phyloP scores from a whole-genome alignment of 2,113 vertebrate genomes.

The Heptranchias perlo region DNA sequence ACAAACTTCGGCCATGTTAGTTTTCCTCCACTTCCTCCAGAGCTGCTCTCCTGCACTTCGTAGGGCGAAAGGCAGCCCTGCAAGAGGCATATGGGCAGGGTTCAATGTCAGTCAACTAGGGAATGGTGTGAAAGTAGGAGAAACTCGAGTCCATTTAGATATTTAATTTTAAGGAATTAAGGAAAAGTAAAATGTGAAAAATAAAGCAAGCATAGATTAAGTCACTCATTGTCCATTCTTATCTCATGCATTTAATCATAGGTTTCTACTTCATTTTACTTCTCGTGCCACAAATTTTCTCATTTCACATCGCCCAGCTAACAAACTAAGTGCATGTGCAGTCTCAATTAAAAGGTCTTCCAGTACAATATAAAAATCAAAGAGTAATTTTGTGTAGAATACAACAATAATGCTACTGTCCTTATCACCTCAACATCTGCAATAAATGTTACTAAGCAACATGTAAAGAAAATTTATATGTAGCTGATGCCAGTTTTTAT shows the following conservation, averaged over 20 bases:
- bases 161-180: no score
- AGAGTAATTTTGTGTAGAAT: background rate
- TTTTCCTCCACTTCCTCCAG: background rate
- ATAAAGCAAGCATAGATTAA: background rate
- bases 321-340: background rate
- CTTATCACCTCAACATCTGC: background rate
- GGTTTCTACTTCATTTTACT: background rate
- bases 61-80: background rate
- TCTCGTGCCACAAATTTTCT: background rate
- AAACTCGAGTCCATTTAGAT: background rate
- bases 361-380: background rate
- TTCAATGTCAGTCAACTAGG: no score
- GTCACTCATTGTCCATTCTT: background rate
- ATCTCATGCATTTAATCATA: background rate
- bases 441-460: background rate
- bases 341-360: background rate
- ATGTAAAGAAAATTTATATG: background rate
- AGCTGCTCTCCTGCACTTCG: background rate
- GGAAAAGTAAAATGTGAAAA: background rate
- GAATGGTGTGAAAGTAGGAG: background rate
- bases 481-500: background rate
- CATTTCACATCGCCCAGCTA: background rate
- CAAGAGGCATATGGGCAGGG: background rate
- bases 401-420: background rate
- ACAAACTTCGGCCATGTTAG: background rate